These are phyloP conservation scores for Chloebia gouldiae DNA, from an alignment of 2,113 vertebrate species.

Conservation along the genomic window DNA sequence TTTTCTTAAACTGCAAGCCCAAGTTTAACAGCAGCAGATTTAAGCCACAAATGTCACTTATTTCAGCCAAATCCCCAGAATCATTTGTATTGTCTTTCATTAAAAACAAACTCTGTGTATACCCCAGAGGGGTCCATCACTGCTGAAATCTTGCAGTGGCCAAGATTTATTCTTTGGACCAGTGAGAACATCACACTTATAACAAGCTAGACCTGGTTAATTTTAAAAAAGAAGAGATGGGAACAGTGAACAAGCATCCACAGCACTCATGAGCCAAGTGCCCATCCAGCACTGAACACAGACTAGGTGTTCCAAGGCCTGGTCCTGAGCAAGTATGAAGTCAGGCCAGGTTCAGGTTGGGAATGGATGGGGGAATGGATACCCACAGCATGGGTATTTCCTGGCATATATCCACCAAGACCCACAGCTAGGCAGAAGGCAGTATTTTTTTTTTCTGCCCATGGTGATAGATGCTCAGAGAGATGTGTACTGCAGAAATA, in stretches of 20 bases:
- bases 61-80: background rate
- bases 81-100: background rate
- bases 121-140: background rate
- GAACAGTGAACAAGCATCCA: background rate
- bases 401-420: background rate
- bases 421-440: background rate
- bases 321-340: background rate
- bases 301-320: background rate
- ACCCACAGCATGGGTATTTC: background rate
- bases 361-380: background rate
- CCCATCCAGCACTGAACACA: background rate
- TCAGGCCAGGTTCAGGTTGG: background rate
- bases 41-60: background rate
- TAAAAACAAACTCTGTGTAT: background rate
- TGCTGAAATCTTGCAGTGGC: background rate
- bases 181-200: background rate
- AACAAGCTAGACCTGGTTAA: background rate
- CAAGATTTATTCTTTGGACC: background rate
- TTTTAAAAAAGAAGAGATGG: background rate
- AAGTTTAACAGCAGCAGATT: background rate
- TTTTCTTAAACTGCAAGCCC: background rate
- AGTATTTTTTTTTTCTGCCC: background rate
- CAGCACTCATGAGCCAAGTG: background rate
- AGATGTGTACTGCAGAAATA: fast-evolving
- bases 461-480: background rate